phyloP scores from a whole-genome alignment of 1,140 invertebrate genomes.

The Sitobion miscanthi region DNA sequence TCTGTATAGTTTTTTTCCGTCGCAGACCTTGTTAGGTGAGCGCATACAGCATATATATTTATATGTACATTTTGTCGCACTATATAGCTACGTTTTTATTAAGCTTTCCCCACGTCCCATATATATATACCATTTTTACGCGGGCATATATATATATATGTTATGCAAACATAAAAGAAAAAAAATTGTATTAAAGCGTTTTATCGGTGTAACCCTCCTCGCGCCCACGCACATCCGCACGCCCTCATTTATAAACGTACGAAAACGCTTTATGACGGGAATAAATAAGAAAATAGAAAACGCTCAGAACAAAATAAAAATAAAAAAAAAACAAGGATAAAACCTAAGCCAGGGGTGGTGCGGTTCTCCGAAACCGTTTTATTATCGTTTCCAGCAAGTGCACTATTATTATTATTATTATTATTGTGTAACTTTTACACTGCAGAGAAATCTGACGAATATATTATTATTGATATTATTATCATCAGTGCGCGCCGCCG shows the following conservation, averaged over 20 bases:
- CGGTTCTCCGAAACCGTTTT: background rate
- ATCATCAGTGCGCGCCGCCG: background rate
- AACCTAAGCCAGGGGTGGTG: background rate
- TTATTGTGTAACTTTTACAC: background rate
- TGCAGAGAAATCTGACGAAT: background rate
- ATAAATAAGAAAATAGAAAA: background rate
- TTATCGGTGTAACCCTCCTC: background rate
- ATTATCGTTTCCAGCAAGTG: background rate
- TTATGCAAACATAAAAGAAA: background rate
- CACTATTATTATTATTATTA: slow-evolving; percentile 3
- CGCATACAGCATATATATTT: background rate
- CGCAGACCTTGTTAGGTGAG: background rate
- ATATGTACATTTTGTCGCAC: background rate
- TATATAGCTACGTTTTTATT: background rate
- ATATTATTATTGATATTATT: background rate
- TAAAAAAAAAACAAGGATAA: background rate
- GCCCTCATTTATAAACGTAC: slow-evolving; percentile 7
- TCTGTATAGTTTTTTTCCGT: background rate
- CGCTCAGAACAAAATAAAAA: background rate
- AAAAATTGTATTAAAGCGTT: slow-evolving; percentile 17
- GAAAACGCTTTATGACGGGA: slow-evolving; percentile 6
- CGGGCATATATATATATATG: background rate
- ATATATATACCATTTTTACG: background rate
- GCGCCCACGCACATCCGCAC: background rate
- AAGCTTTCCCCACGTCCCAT: background rate